Evolutionary conservation across 2,888 invertebrate species (phyloP).

Genomic region (Caenorhabditis sulstoni): DNA sequence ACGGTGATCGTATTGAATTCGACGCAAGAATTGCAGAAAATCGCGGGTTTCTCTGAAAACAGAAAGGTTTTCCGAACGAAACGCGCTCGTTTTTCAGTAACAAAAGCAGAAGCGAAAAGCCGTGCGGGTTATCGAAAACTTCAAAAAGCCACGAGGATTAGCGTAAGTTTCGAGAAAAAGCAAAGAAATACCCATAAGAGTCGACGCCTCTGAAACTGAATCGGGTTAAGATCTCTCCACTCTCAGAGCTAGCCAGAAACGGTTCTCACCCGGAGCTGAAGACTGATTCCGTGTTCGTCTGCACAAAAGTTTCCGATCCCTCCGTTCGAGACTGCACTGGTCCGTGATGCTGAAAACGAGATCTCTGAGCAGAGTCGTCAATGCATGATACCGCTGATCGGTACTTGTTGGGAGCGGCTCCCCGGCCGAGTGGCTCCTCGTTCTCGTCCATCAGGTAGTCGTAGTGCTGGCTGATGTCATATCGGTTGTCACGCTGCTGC

Average conservation of each 20-base stretch:
- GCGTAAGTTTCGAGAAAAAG: conserved; percentile 10
- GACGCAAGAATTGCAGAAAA: conserved; percentile 75
- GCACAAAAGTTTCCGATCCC: conserved; percentile 25
- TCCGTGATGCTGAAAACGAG: conserved; percentile 30
- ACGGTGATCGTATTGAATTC: conserved; percentile 77
- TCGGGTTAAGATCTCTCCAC: conserved; percentile 5
- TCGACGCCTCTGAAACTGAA: conserved; percentile 58
- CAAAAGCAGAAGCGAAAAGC: conserved; percentile 35
- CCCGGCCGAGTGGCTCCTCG: conserved; percentile 52
- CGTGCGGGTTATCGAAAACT: conserved; percentile 34
- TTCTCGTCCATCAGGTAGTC: conserved; percentile 55
- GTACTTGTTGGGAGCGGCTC: conserved; percentile 42
- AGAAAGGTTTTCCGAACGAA: background rate
- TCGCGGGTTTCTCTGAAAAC: conserved; percentile 74
- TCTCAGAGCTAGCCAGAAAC: background rate
- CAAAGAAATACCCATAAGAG: conserved; percentile 57
- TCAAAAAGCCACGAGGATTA: conserved; percentile 28
- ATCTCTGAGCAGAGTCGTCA: background rate
- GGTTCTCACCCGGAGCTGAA: conserved; percentile 53
- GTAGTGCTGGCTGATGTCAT: conserved; percentile 55
- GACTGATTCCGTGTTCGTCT: conserved; percentile 41
- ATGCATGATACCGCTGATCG: conserved; percentile 12
- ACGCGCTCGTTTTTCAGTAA: background rate
- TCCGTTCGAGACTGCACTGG: conserved; percentile 25
- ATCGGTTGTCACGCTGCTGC: conserved; percentile 50